Base-by-base conservation (phyloP, 2,113 vertebrate genomes). In the Lucifuga dentata region DNA sequence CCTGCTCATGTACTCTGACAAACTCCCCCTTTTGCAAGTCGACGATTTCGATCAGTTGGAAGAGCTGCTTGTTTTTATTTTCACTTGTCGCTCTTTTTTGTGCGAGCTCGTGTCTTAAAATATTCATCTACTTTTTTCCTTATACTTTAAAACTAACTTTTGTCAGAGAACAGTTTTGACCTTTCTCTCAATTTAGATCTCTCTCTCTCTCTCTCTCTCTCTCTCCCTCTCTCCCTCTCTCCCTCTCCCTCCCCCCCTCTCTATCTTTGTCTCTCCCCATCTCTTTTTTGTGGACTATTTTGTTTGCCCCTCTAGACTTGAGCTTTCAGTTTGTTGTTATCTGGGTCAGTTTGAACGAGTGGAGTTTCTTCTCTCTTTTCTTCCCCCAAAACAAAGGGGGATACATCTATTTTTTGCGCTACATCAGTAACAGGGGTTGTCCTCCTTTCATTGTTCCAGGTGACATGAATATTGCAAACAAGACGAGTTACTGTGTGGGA, bases 391-490 rank as follows among this genome's bases (percentile, higher is more conserved):
- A 11, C 67, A 75, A 86, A 70, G 60, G 53, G 63, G 60, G 59
- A 19, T 66, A 56, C 55, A 36, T 74, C 86, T 87, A 83, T 90
- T 87, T 76, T 66, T 86, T 68, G 79, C 8, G 16, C 32, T 39
- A 71, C 58, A 68, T 40, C 56, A 69, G 67, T 78, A 55, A 36
- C 81, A 60, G 69, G 62, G 77, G 58, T 82, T 87, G 84, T 87
- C 79, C 70, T 90, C 73, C 52, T 85, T 88, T 86, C 69, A 84
- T 87, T 85, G 79, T 84, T 66, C 73, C 29, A 59, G 77, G 70
- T 82, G 78, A 87, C 78, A 89, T 90, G 66, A 87, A 88, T 89
- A 86, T 88, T 90, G 83, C 86, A 91, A 72, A 80, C 74, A 70
- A 62, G 60, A 81, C 56, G 72, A 49, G 69, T 76, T 65, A 62